A percentile compares a stretch with the other conserved stretches of the same genome.
Evolutionary conservation across 1,140 invertebrate genomes (phyloP).

Genomic region (Caenorhabditis brenneri): DNA sequence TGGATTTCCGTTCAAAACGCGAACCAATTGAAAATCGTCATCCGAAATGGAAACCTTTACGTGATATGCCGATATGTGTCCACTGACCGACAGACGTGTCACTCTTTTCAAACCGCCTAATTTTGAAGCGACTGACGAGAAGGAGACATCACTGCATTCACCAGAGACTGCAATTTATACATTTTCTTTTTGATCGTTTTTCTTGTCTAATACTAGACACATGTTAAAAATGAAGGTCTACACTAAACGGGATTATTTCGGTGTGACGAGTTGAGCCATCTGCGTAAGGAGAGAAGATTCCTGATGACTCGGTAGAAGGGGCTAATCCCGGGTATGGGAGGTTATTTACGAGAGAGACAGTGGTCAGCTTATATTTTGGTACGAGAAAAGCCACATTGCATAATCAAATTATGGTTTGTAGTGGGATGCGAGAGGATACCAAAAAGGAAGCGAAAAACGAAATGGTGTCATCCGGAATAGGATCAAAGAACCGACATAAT

Average conservation of each 20-base stretch:
- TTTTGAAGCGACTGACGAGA: constrained; percentile 31
- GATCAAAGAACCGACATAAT: background rate
- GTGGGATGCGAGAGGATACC: background rate
- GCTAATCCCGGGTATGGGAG: background rate
- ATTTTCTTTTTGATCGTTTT: constrained; percentile 17
- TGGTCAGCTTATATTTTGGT: background rate
- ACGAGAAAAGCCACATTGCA: constrained; percentile 19
- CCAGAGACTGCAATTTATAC: background rate
- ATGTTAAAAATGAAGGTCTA: constrained; percentile 11
- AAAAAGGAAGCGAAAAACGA: background rate
- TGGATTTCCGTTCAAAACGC: constrained; percentile 20
- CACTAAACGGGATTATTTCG: constrained; percentile 18
- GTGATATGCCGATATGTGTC: constrained; percentile 42
- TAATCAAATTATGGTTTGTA: constrained; percentile 14
- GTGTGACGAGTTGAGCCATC: constrained; percentile 39
- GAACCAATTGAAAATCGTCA: constrained; percentile 16
- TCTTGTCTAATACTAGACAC: background rate
- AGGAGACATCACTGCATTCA: constrained; percentile 38
- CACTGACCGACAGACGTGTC: constrained; percentile 39
- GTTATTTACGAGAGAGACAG: background rate
- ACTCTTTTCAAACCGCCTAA: constrained; percentile 17
- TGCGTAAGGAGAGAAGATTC: constrained; percentile 4
- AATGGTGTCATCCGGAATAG: background rate
- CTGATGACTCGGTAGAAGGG: constrained; percentile 6
- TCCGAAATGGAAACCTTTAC: constrained; percentile 45